phyloP scores from a whole-genome alignment of 2,113 vertebrate species.

The Myotis davidii region DNA sequence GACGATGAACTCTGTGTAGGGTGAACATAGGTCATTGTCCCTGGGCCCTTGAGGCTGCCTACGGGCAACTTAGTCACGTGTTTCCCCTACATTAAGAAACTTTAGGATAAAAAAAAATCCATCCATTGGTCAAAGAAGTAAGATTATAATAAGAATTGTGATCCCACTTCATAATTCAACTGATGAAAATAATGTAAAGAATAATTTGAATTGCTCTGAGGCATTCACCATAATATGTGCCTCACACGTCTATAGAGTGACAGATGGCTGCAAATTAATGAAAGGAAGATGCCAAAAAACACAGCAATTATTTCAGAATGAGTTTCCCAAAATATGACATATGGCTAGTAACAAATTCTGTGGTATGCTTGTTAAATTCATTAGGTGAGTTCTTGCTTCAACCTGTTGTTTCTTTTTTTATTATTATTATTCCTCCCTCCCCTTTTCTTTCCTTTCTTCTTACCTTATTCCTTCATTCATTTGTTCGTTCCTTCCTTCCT shows the following conservation, averaged over 20 bases:
- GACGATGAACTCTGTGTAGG: neutral
- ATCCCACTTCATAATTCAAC: neutral
- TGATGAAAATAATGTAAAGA: neutral
- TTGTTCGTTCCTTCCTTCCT: too few relatives aligned
- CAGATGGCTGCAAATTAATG: neutral
- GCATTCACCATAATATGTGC: rapidly evolving
- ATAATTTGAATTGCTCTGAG: neutral
- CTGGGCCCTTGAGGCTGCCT: neutral
- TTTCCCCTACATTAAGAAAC: neutral
- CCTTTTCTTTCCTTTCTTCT: too few relatives aligned
- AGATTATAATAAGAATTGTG: neutral
- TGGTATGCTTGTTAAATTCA: neutral
- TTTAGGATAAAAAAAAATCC: neutral
- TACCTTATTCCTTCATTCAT: too few relatives aligned
- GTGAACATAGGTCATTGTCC: neutral
- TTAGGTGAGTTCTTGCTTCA: slow-evolving; percentile 11
- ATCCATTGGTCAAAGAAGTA: neutral
- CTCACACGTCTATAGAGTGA: neutral
- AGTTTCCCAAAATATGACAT: neutral
- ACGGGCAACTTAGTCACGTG: rapidly evolving
- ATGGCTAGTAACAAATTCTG: neutral
- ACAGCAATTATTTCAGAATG: slow-evolving; percentile 32
- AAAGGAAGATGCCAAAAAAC: neutral
- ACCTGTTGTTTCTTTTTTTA: neutral
- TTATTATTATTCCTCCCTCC: neutral